These are phyloP conservation scores for Zoroaster sp. DNA, from an alignment of 53 echinoderm and acorn worm species.

Conservation along the genomic window DNA sequence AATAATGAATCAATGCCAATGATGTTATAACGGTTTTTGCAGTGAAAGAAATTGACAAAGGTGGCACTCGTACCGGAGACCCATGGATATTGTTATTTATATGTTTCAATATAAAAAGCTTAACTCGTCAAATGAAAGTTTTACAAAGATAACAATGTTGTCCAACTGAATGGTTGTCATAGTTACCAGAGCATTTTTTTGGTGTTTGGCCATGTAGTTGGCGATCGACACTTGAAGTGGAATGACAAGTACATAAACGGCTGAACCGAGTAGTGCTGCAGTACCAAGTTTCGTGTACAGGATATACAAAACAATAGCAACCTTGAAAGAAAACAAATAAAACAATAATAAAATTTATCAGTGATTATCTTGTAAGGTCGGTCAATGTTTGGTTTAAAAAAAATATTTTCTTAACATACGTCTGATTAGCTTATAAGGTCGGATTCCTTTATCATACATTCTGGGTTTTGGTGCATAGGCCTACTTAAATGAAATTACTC, in stretches of 20 bases:
- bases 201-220: slow-evolving; percentile 40
- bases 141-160: not conserved
- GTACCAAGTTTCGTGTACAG: slow-evolving; percentile 4
- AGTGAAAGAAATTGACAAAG: too few relatives aligned
- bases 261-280: slow-evolving; percentile 25
- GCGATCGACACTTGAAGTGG: slow-evolving; percentile 27
- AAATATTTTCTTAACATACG: not conserved
- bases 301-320: not conserved
- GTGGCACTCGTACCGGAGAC: not conserved
- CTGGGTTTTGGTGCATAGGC: not conserved
- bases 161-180: not conserved
- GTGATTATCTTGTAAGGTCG: not conserved
- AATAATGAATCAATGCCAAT: not conserved
- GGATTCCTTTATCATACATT: not conserved
- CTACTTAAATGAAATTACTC: not conserved
- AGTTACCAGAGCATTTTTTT: slow-evolving; percentile 56
- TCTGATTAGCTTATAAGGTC: not conserved
- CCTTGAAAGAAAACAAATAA: slow-evolving; percentile 16
- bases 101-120: not conserved
- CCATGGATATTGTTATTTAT: not conserved
- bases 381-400: not conserved
- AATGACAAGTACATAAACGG: slow-evolving; percentile 2
- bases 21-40: too few relatives aligned
- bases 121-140: not conserved
- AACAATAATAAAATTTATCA: not conserved